Evolutionary conservation across 2,797 vertebrate genomes (phyloP), one percentile per base, ranked within the genome.

Genomic region (Eulemur mongoz): DNA sequence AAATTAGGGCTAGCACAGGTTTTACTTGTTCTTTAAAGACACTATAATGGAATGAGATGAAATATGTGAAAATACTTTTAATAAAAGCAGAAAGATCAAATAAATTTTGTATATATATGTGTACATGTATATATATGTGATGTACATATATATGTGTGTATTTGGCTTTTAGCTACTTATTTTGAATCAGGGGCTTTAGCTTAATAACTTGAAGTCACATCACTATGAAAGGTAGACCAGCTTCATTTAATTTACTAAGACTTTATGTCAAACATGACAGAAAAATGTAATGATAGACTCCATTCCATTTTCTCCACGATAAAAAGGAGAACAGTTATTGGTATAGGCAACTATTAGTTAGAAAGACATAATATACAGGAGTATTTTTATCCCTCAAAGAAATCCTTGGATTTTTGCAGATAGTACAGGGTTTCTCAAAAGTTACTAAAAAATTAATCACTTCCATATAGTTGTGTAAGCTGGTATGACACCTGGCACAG

Each of bases 141-240:
- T 45, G 18, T 70, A 11, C 11, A 38, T 70, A 25, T 23, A 70
- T 40, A 82, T 65, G 20, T 5, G 25, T 32, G 4, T 75, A 22
- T 72, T 54, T 65, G 30, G 48, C 30, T 82, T 97, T 89, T 93
- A 67, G 59, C 20, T 91, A 65, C 27, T 80, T 59, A 83, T 59
- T 94, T 52, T 40, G 13, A 73, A 88, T 84, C 32, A 69, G 25
- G 4, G 15, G 20, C n/a, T 90, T 69, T 35, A 83, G 65, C n/a
- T 83, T 89, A 89, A 45, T n/a, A 92, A 95, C 70, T 23, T 78
- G 14, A 97, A 88, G 38, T 43, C 40, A 54, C 57, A 25, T 75
- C 10, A 23, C 70, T 88, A 76, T 54, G 15, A 83, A 80, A 45
- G 7, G 83, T 89, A 70, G 23, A 84, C 12, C 45, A 83, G 3